Evolutionary conservation across 2,888 invertebrate species (phyloP).

Genomic region (Onthophagus sagittarius): DNA sequence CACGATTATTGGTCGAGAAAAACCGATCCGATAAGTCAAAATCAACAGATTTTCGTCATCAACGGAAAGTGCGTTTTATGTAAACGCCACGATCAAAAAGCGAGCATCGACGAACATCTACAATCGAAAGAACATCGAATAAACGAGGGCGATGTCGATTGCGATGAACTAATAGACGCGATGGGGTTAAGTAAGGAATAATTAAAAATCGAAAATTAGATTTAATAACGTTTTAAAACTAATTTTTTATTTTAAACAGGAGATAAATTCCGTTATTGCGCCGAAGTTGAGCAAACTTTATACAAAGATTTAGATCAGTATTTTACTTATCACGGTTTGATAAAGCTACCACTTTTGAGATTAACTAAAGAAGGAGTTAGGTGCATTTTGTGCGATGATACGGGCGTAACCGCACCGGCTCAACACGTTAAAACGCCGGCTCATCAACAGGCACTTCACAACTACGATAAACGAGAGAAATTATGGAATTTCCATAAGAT

Average conservation of each 20-base stretch:
- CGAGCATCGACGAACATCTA: neutral
- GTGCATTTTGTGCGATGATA: neutral
- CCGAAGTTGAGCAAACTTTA: neutral
- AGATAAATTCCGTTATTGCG: constrained; percentile 3
- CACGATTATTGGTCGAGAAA: neutral
- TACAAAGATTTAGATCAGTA: neutral
- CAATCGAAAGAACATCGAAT: neutral
- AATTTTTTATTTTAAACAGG: neutral
- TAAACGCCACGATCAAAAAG: no score
- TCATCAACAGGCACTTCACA: neutral
- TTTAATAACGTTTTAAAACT: no score
- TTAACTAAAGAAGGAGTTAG: neutral
- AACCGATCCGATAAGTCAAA: neutral
- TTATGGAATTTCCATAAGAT: constrained; percentile 14
- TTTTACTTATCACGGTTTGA: neutral
- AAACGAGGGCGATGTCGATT: neutral
- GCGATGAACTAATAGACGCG: neutral
- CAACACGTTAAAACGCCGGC: neutral
- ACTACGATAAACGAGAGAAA: neutral
- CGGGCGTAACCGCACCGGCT: neutral
- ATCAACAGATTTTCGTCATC: constrained; percentile 4
- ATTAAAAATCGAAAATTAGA: no score
- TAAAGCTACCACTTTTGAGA: neutral
- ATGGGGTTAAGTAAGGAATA: neutral
- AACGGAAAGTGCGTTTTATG: neutral